Conservation (phyloP, 2,888 invertebrate genomes). For the Torymus auratus region DNA sequence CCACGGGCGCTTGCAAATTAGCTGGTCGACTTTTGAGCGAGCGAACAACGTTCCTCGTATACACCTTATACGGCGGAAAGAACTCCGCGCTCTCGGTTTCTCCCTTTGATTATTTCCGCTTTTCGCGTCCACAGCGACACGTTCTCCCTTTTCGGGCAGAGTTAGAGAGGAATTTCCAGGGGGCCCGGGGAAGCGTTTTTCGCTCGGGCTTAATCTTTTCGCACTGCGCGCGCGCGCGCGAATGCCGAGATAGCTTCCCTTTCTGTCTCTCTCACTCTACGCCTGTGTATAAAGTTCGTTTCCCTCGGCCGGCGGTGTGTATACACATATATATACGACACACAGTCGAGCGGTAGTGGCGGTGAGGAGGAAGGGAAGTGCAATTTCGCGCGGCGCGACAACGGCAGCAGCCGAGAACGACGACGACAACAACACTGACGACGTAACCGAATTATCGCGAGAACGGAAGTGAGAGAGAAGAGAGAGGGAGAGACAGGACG, state of each 20-base stretch:
- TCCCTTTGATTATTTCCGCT: slow-evolving; percentile 32
- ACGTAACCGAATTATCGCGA: slow-evolving; percentile 55
- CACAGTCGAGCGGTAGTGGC: too few species aligned
- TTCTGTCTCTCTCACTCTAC: slow-evolving; percentile 13
- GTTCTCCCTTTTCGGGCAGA: background rate
- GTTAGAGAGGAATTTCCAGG: slow-evolving; percentile 21
- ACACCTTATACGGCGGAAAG: slow-evolving; percentile 14
- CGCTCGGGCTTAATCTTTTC: slow-evolving; percentile 48
- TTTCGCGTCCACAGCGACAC: background rate
- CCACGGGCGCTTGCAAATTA: background rate
- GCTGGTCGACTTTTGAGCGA: background rate
- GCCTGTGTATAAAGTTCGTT: slow-evolving; percentile 42
- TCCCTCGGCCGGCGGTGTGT: slow-evolving; percentile 11
- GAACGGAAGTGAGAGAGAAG: slow-evolving; percentile 34
- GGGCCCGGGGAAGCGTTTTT: slow-evolving; percentile 29
- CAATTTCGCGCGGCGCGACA: slow-evolving; percentile 61
- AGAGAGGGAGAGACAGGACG: too few species aligned
- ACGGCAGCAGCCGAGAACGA: slow-evolving; percentile 56
- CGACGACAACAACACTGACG: slow-evolving; percentile 42
- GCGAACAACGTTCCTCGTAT: background rate
- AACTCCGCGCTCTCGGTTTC: background rate
- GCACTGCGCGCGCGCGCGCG: slow-evolving; percentile 1
- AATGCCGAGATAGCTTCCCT: slow-evolving; percentile 15
- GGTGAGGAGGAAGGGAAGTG: slow-evolving; percentile 59
- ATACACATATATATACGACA: background rate